A percentile compares a stretch with the other conserved stretches of the same genome.
These are phyloP conservation scores for Mobula birostris DNA, from an alignment of 2,113 vertebrate species.

Conservation along the genomic window DNA sequence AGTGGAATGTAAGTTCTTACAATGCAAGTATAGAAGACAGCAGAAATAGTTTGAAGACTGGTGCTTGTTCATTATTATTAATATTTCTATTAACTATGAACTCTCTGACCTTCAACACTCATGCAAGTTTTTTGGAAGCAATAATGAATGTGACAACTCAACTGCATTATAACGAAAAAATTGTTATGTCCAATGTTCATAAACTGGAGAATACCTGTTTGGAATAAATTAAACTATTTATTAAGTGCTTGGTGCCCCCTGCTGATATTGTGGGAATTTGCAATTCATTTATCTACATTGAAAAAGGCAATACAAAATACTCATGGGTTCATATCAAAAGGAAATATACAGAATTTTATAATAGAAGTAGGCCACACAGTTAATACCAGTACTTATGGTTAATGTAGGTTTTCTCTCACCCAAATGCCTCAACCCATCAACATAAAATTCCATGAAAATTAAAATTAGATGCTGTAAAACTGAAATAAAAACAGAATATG, in stretches of 20 bases:
- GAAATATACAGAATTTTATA: not conserved
- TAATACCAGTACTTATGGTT: not conserved
- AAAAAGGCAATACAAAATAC: not conserved
- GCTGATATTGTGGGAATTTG: not conserved
- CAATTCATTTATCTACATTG: not conserved
- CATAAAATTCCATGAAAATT: not conserved
- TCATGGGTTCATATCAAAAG: not conserved
- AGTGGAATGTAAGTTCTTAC: no score
- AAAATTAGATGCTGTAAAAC: no score
- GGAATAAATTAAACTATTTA: not conserved
- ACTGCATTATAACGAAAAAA: no score
- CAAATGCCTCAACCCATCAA: not conserved
- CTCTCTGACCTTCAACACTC: no score
- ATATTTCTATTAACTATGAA: no score
- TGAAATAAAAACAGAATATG: no score
- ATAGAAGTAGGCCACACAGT: not conserved
- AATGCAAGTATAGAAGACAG: no score
- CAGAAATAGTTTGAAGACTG: no score
- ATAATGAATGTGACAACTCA: no score
- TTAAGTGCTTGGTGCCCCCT: not conserved
- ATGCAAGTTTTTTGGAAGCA: no score
- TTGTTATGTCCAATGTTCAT: no score
- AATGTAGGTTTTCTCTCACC: not conserved
- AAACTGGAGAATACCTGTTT: not conserved
- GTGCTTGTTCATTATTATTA: no score